These are phyloP conservation scores for Leuciscus idus DNA, from an alignment of 2,113 vertebrate genomes.

Conservation along the genomic window DNA sequence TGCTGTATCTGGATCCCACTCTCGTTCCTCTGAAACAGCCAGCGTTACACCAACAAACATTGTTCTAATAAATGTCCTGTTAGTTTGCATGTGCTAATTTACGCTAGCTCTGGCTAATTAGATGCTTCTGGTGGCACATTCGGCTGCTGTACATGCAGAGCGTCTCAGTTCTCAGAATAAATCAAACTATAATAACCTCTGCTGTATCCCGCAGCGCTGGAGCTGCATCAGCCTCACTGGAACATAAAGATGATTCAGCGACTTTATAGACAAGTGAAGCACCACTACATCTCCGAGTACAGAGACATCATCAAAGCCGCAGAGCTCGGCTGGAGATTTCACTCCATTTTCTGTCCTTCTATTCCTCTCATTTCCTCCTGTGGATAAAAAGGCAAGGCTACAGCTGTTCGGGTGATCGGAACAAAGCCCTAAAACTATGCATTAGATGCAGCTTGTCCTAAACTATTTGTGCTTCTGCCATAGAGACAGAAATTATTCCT, in stretches of 20 bases:
- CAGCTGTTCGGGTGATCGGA: neutral
- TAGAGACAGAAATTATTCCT: neutral
- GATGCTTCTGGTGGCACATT: neutral
- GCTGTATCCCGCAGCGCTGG: neutral
- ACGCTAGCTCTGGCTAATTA: neutral
- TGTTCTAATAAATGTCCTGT: neutral
- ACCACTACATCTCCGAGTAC: neutral
- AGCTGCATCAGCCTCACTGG: neutral
- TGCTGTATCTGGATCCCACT: too few relatives aligned
- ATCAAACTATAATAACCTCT: conserved; percentile 23
- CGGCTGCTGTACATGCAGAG: neutral
- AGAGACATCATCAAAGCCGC: conserved; percentile 20
- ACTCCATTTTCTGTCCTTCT: neutral
- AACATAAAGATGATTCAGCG: conserved; percentile 26
- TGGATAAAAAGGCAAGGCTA: neutral
- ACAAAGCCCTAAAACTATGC: neutral
- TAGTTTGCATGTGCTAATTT: neutral
- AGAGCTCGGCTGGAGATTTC: neutral
- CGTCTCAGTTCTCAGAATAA: conserved; percentile 5
- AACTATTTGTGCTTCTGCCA: neutral
- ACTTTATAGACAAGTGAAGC: conserved; percentile 1
- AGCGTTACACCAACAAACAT: neutral
- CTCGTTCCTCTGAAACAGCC: too few relatives aligned
- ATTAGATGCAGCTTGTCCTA: too few relatives aligned
- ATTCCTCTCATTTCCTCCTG: neutral